Conservation (phyloP, 2,113 vertebrate genomes). For the Herpetotheres cachinnans region DNA sequence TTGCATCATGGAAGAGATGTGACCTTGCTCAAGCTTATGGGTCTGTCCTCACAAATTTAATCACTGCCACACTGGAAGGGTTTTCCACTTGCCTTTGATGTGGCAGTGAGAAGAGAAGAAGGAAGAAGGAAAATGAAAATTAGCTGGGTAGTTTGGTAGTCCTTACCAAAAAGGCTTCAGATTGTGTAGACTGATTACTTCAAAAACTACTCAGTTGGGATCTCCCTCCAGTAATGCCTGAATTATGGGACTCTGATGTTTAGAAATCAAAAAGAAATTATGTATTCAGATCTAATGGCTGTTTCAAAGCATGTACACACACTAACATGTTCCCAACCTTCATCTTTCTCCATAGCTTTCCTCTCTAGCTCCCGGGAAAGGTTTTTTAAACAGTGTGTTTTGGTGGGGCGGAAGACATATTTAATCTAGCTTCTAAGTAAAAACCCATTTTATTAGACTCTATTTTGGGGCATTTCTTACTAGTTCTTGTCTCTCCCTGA, state of each 20-base stretch:
- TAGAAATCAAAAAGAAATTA: background rate
- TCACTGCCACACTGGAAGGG: background rate
- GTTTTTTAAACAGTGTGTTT: background rate
- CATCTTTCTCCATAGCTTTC: background rate
- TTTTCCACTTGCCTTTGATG: background rate
- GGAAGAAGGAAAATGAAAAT: background rate
- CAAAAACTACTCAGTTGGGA: background rate
- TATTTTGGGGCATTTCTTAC: background rate
- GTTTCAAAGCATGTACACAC: background rate
- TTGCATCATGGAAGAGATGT: constrained; percentile 16
- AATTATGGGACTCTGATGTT: background rate
- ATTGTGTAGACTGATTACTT: background rate
- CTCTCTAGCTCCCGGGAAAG: background rate
- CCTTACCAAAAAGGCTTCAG: background rate
- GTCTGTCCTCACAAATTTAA: background rate
- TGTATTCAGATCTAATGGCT: background rate
- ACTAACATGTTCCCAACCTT: background rate
- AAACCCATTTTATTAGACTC: background rate
- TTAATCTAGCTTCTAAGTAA: background rate
- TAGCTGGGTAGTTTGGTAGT: background rate
- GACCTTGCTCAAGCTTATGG: background rate
- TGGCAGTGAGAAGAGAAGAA: background rate
- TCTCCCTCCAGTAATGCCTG: background rate
- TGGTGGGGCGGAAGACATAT: background rate
- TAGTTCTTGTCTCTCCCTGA: background rate